These are phyloP conservation scores for Ginglymostoma cirratum DNA, from an alignment of 2,113 vertebrate genomes.

Conservation along the genomic window DNA sequence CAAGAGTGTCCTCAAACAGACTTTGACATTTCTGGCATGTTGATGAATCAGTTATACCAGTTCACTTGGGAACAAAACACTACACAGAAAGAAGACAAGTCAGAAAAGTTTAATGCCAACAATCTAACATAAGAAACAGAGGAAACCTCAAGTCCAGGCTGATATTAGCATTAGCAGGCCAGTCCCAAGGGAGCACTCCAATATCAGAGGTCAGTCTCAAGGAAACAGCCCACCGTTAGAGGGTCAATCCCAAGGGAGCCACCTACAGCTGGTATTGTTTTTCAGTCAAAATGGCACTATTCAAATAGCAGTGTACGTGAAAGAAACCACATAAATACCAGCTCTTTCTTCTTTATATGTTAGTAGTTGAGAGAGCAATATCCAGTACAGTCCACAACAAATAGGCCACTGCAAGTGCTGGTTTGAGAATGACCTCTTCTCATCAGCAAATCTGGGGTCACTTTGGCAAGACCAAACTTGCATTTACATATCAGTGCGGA, in stretches of 20 bases:
- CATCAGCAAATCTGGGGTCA: neutral
- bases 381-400: neutral
- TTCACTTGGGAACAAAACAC: no score
- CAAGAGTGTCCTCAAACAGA: no score
- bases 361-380: neutral
- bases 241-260: neutral
- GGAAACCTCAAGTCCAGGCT: no score
- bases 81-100: no score
- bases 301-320: neutral
- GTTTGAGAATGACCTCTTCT: neutral
- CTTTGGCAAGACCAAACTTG: neutral
- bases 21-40: no score
- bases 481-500: neutral
- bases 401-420: neutral
- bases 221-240: neutral
- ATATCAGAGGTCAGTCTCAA: neutral
- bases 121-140: no score
- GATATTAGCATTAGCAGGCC: no score
- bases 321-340: neutral
- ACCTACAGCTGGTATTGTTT: no score
- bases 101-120: no score
- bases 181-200: no score
- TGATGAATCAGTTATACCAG: no score
- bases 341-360: neutral
- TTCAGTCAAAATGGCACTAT: no score